phyloP scores from a whole-genome alignment of 2,113 vertebrate genomes.

The Hiodon alosoides region DNA sequence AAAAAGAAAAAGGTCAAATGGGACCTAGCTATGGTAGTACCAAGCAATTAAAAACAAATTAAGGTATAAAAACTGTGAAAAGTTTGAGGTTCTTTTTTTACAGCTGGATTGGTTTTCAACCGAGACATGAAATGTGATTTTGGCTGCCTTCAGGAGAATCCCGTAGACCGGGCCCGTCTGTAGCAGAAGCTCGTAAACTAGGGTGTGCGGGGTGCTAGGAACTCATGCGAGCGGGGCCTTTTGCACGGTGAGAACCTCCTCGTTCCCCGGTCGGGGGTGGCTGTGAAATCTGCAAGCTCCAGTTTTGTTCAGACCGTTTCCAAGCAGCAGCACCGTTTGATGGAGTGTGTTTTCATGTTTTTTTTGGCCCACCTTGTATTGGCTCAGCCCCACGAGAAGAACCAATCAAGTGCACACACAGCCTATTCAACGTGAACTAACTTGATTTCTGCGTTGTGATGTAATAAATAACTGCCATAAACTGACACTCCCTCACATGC shows the following conservation, averaged over 20 bases:
- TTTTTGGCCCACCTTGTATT: conserved; percentile 50
- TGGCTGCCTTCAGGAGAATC: background rate
- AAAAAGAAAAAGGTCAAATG: too few relatives aligned
- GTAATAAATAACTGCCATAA: conserved; percentile 61
- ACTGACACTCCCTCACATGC: conserved; percentile 35
- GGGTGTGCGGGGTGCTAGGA: background rate
- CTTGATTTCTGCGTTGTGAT: conserved; percentile 63
- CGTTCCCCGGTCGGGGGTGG: background rate
- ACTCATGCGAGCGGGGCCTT: background rate
- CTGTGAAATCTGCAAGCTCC: background rate
- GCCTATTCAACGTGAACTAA: conserved; percentile 53
- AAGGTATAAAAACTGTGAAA: too few relatives aligned
- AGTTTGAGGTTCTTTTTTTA: too few relatives aligned
- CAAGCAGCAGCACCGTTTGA: background rate
- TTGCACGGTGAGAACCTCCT: background rate
- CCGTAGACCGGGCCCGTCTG: background rate
- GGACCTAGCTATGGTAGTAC: too few relatives aligned
- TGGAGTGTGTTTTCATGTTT: conserved; percentile 34
- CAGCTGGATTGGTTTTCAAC: background rate
- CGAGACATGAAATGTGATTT: background rate
- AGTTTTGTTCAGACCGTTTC: background rate
- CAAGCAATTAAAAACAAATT: too few relatives aligned
- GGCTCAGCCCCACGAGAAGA: conserved; percentile 41
- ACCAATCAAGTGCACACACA: conserved; percentile 43
- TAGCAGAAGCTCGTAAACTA: background rate